Base-by-base conservation (phyloP, 2,113 vertebrate species). In the Guaruba guarouba region DNA sequence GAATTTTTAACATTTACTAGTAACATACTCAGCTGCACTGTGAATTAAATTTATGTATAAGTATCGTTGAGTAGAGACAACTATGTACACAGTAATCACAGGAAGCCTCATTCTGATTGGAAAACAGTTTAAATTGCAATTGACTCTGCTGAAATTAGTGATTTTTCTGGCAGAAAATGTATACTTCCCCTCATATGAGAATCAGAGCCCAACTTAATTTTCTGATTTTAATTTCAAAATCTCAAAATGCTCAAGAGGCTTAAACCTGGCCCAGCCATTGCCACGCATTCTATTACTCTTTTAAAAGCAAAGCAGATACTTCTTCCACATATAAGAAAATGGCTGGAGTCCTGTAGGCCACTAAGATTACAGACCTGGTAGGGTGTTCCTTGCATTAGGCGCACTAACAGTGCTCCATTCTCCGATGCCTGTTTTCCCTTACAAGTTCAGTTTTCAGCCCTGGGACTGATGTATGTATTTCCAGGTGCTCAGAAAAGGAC, bases 1-100 rank as follows among this genome's bases (percentile, higher is more conserved):
- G 62, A 59, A 59, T 82, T 92, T 96, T 79, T 78, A 88, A 77
- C 67, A 90, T 94, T 91, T 94, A 80, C 61, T 88, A 92, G 43
- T 41, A 86, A 82, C 4, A 13, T 41, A 88, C n/a, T 77, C 57
- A 71, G 90, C 74, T 66, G 14, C 68, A 73, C 22, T 55, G 67
- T 80, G 69, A 66, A 68, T 71, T 91, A 46, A 54, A 85, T 93
- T 88, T 70, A 35, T 82, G 61, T 41, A 4, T 19, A 89, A 86
- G 48, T 39, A 62, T 49, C 74, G 52, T 16, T n/a, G 61, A 46
- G 31, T 11, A 85, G 78, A 70, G 67, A 87, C 39, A 92, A 24
- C 28, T 49, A 27, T 7, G 24, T n/a, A 43, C 39, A 64, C 78
- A 88, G 43, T 8, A 74, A 41, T 49, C 43, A 68, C 1, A 4